Conservation (phyloP, 2,888 invertebrate genomes). For the Isoperla grammatica region DNA sequence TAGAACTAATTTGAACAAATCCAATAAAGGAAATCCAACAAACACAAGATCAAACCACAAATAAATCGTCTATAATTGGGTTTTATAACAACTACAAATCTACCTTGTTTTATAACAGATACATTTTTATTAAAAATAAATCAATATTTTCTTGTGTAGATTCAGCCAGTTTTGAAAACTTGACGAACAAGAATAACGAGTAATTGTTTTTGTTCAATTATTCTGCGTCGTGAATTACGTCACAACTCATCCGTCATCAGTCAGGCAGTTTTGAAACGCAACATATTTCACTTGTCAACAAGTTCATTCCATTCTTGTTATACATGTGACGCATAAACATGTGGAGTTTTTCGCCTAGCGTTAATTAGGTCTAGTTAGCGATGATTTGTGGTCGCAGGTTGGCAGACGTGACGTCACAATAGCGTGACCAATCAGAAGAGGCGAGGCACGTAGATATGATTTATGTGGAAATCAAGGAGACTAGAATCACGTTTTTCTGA, state of each 20-base stretch:
- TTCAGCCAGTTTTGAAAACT: constrained; percentile 8
- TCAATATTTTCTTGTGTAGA: neutral
- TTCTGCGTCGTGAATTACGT: too few species aligned
- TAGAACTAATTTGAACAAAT: too few species aligned
- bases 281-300: constrained; percentile 2
- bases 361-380: constrained; percentile 9
- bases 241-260: neutral
- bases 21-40: neutral
- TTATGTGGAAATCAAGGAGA: too few species aligned
- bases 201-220: too few species aligned
- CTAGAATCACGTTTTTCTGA: too few species aligned
- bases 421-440: too few species aligned
- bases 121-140: neutral
- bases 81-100: constrained; percentile 8
- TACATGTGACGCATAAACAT: neutral
- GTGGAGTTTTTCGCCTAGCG: neutral
- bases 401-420: too few species aligned
- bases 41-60: neutral
- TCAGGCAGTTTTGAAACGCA: neutral
- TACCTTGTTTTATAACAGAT: neutral
- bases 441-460: too few species aligned
- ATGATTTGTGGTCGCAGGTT: constrained; percentile 5
- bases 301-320: neutral
- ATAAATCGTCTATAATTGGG: constrained; percentile 14
- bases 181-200: constrained; percentile 1